Conservation (phyloP, 1,140 invertebrate species). For the Eupristina koningsbergeri region DNA sequence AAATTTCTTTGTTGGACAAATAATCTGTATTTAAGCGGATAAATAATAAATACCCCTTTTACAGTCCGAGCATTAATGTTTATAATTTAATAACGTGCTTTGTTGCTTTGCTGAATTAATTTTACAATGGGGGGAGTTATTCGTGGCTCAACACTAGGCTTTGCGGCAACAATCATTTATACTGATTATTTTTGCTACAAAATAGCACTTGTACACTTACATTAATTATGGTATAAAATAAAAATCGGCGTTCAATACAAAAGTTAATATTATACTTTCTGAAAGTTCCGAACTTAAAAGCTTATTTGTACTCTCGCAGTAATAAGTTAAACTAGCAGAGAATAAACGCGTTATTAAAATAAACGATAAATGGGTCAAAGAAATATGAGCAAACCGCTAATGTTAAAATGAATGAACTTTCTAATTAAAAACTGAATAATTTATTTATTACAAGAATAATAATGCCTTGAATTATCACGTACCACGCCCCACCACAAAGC, state of each 20-base stretch:
- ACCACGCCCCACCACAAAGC: conserved; percentile 94
- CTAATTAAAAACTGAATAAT: conserved; percentile 6
- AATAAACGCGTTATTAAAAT: background rate
- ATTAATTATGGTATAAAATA: background rate
- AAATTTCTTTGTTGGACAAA: no score
- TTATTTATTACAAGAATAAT: background rate
- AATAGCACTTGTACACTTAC: background rate
- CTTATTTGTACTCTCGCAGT: background rate
- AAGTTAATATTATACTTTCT: background rate
- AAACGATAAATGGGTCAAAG: background rate
- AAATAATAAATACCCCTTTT: no score
- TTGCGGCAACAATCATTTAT: background rate
- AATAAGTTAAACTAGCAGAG: background rate
- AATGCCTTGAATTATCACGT: conserved; percentile 66
- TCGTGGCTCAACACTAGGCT: no score
- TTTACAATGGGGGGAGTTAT: no score
- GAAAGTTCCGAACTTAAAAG: background rate
- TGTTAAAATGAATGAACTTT: background rate
- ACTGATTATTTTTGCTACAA: background rate
- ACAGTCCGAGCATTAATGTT: no score
- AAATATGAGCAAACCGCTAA: background rate
- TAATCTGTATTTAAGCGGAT: no score
- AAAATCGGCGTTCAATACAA: background rate
- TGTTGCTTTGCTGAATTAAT: no score
- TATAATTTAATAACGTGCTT: no score